Evolutionary conservation across 2,113 vertebrate genomes (phyloP).

Genomic region (Rhineura floridana): DNA sequence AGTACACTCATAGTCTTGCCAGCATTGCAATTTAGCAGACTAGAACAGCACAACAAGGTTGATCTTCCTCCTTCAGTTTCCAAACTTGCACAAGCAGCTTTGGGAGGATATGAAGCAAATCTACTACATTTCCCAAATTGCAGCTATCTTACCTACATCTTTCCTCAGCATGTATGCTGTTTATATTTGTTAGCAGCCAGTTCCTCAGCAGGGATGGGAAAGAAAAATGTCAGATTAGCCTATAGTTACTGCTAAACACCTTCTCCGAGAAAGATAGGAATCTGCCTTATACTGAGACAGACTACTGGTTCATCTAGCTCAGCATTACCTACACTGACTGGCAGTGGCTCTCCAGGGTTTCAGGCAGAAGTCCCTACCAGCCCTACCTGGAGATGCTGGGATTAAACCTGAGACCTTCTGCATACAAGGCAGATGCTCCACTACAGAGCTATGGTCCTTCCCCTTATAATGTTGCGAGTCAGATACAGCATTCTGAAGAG

Average conservation of each 20-base stretch:
- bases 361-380: too few relatives aligned
- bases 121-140: not conserved
- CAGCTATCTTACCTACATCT: not conserved
- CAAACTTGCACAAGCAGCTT: not conserved
- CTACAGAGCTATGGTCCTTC: too few relatives aligned
- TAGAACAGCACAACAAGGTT: not conserved
- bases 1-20: rapidly evolving
- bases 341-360: too few relatives aligned
- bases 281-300: too few relatives aligned
- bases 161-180: not conserved
- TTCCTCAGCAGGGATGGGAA: too few relatives aligned
- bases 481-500: not conserved
- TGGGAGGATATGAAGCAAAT: not conserved
- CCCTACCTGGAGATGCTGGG: too few relatives aligned
- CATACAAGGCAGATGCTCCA: too few relatives aligned
- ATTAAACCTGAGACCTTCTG: too few relatives aligned
- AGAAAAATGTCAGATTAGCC: too few relatives aligned
- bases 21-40: not conserved
- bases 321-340: too few relatives aligned
- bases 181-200: not conserved
- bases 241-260: not conserved
- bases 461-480: not conserved
- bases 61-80: not conserved
- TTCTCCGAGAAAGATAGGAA: too few relatives aligned
- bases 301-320: too few relatives aligned